These are phyloP conservation scores for Aporrectodea caliginosa DNA, from an alignment of 1,140 invertebrate species.

Conservation along the genomic window DNA sequence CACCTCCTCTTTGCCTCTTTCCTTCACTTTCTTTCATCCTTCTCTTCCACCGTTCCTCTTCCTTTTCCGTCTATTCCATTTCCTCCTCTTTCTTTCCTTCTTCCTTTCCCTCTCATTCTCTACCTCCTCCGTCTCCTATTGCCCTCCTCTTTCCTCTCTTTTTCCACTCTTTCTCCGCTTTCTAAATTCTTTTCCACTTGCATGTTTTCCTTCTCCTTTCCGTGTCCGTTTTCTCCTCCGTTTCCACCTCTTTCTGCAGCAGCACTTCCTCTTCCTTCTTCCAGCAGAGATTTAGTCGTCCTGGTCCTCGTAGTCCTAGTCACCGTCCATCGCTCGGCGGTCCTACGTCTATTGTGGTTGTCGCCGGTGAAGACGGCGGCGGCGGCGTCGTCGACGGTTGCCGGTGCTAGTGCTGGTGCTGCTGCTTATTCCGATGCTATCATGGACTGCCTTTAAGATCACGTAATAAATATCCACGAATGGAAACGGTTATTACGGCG, in stretches of 20 bases:
- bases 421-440: background rate
- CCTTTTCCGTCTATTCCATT: background rate
- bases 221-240: no score
- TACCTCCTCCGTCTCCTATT: no score
- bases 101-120: background rate
- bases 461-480: background rate
- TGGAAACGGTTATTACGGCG: background rate
- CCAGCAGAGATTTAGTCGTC: no score
- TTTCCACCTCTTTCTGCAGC: no score
- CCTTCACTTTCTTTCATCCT: background rate
- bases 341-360: no score
- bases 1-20: background rate
- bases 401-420: no score
- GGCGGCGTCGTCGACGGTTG: no score
- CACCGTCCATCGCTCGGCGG: no score
- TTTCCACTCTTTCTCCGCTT: background rate
- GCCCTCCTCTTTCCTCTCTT: background rate
- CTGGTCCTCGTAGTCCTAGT: no score
- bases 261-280: no score
- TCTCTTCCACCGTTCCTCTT: background rate
- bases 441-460: background rate
- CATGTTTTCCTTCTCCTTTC: no score
- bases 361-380: no score
- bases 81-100: background rate
- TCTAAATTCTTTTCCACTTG: background rate